Evolutionary conservation across 2,113 vertebrate genomes (phyloP).

Genomic region (Puma concolor): DNA sequence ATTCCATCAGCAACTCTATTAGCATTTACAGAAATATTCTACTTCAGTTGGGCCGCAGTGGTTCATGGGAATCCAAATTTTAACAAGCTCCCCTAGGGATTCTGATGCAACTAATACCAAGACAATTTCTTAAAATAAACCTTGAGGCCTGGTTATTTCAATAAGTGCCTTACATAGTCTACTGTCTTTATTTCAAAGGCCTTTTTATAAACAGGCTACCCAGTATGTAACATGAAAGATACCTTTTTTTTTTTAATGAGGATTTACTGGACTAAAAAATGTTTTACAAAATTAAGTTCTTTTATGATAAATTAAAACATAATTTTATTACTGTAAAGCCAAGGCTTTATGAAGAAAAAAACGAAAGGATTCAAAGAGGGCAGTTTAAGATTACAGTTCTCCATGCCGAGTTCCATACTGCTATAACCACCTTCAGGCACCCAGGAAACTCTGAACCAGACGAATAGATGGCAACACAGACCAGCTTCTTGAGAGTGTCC

Average conservation of each 20-base stretch:
- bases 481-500: background rate
- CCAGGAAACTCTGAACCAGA: background rate
- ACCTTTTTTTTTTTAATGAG: background rate
- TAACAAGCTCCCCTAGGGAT: background rate
- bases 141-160: background rate
- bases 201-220: background rate
- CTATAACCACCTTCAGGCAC: background rate
- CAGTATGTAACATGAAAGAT: background rate
- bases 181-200: background rate
- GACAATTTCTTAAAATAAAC: background rate
- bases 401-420: background rate
- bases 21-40: background rate
- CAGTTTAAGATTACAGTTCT: background rate
- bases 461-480: background rate
- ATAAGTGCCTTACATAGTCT: background rate
- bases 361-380: background rate
- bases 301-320: constrained; percentile 26
- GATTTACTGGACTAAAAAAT: background rate
- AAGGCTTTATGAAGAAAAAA: background rate
- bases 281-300: background rate
- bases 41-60: background rate
- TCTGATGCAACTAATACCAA: background rate
- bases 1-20: background rate
- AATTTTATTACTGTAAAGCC: background rate
- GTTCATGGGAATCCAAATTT: background rate